phyloP scores from a whole-genome alignment of 2,113 vertebrate species.

The Halichoerus grypus region DNA sequence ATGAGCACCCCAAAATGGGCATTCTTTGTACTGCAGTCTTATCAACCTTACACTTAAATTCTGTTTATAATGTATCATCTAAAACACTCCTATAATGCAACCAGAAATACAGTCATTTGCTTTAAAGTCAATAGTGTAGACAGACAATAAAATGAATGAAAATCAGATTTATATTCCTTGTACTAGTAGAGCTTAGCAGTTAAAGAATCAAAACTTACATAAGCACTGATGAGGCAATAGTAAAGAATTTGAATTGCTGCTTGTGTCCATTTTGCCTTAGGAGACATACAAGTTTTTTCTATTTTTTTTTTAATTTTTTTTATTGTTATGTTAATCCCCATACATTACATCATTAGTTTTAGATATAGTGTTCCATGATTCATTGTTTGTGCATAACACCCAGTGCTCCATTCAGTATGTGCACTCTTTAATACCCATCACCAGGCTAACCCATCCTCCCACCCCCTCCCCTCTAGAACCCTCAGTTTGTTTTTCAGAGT shows the following conservation, averaged over 20 bases:
- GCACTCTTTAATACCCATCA: too few species aligned
- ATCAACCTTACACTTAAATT: background rate
- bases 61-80: background rate
- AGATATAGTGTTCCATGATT: too few species aligned
- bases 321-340: too few species aligned
- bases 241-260: background rate
- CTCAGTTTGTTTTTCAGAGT: too few species aligned
- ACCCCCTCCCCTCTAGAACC: too few species aligned
- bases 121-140: background rate
- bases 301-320: too few species aligned
- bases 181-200: background rate
- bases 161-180: slow-evolving; percentile 41
- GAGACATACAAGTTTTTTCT: background rate
- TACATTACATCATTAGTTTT: too few species aligned
- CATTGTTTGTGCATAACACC: too few species aligned
- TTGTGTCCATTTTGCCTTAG: background rate
- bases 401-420: too few species aligned
- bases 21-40: slow-evolving; percentile 36
- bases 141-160: slow-evolving; percentile 16
- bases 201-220: background rate
- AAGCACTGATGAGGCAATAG: background rate
- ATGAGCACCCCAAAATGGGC: slow-evolving; percentile 50
- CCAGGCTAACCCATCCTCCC: too few species aligned
- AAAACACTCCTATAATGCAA: slow-evolving; percentile 21
- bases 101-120: background rate